phyloP scores from a whole-genome alignment of 2,888 invertebrate genomes.

The Drosophila robusta region DNA sequence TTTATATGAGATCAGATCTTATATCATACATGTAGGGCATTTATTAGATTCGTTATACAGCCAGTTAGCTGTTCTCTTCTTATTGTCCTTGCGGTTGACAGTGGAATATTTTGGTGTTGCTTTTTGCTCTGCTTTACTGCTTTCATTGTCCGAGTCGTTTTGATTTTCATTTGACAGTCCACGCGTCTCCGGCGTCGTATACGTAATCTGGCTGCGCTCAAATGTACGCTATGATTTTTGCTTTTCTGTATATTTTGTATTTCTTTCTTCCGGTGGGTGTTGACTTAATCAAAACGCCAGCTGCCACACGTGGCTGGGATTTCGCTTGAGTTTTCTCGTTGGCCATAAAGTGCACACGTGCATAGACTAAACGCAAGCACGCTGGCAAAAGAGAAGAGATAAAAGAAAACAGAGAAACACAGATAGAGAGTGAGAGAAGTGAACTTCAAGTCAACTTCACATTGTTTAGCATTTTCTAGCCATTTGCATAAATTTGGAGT shows the following conservation, averaged over 20 bases:
- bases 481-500: conserved; percentile 58
- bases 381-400: conserved; percentile 1
- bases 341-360: conserved; percentile 63
- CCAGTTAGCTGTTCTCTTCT: not conserved
- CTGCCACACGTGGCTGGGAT: conserved; percentile 49
- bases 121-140: conserved; percentile 8
- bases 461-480: conserved; percentile 56
- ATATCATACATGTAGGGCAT: conserved; percentile 12
- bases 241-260: not conserved
- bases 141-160: conserved; percentile 45
- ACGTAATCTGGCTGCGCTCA: conserved; percentile 36
- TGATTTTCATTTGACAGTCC: conserved; percentile 52
- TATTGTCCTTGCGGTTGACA: conserved; percentile 43
- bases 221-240: conserved; percentile 45
- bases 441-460: conserved; percentile 27
- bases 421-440: not conserved
- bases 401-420: not conserved
- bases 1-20: no score
- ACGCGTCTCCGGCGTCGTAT: conserved; percentile 37
- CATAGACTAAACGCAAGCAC: conserved; percentile 32
- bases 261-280: conserved; percentile 16
- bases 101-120: conserved; percentile 30
- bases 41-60: not conserved
- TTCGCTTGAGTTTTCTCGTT: conserved; percentile 33
- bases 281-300: conserved; percentile 62